phyloP scores from a whole-genome alignment of 2,113 vertebrate genomes.

The Burhinus bistriatus region DNA sequence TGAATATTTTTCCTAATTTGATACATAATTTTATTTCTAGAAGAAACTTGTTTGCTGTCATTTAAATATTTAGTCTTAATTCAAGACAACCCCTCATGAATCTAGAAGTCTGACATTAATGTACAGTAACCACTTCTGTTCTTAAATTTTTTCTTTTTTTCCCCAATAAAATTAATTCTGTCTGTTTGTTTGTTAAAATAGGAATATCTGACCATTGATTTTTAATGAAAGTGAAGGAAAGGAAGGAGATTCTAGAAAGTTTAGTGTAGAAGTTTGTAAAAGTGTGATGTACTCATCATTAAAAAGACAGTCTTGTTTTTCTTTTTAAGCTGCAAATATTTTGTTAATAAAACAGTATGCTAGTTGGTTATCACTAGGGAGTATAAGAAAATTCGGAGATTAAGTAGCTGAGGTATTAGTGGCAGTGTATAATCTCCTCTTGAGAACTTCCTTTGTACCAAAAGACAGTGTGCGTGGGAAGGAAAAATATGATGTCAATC shows the following conservation, averaged over 20 bases:
- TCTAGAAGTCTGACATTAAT: background rate
- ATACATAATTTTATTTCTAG: background rate
- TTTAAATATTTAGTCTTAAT: background rate
- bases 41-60: background rate
- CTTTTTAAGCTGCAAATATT: background rate
- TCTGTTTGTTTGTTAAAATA: background rate
- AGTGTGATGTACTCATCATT: background rate
- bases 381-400: background rate
- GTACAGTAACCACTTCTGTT: fast-evolving
- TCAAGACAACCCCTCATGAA: background rate
- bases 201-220: background rate
- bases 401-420: background rate
- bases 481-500: background rate
- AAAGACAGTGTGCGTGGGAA: background rate
- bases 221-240: background rate
- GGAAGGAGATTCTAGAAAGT: background rate
- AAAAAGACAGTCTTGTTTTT: background rate
- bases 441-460: background rate
- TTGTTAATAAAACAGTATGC: background rate
- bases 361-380: background rate
- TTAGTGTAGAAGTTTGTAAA: background rate
- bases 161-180: background rate
- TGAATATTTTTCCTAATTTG: background rate
- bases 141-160: background rate
- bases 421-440: background rate